phyloP scores from a whole-genome alignment of 2,113 vertebrate genomes.

The Chlorocebus sabaeus region DNA sequence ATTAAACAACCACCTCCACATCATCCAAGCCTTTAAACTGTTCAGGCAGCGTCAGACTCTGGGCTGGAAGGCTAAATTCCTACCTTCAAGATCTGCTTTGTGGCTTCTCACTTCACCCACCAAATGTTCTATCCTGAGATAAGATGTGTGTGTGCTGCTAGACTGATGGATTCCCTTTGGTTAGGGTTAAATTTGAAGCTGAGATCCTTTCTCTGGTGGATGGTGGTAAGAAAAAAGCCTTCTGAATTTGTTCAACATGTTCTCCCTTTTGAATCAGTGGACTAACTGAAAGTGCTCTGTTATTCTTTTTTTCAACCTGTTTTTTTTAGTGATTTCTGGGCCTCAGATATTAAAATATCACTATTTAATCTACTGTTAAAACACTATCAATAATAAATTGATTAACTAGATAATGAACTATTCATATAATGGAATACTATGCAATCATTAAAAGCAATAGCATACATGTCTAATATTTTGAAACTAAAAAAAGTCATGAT shows the following conservation, averaged over 20 bases:
- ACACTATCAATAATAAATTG: background rate
- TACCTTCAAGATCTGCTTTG: background rate
- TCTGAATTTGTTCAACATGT: background rate
- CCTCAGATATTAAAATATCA: background rate
- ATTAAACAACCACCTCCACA: background rate
- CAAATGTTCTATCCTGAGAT: background rate
- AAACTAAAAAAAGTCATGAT: background rate
- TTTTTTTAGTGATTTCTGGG: background rate
- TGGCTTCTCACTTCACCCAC: background rate
- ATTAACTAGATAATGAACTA: background rate
- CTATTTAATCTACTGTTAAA: constrained; percentile 18
- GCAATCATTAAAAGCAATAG: background rate
- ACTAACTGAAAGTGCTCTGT: background rate
- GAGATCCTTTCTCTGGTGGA: background rate
- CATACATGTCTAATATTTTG: background rate
- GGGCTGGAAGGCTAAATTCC: background rate
- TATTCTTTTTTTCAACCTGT: background rate
- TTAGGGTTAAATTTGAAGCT: background rate
- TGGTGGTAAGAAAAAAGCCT: background rate
- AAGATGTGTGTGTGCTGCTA: background rate
- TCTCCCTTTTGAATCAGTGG: background rate
- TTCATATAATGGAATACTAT: background rate
- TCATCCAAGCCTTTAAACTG: background rate
- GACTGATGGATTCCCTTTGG: background rate
- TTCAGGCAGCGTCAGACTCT: background rate